Evolutionary conservation across 1,140 invertebrate species (phyloP), one percentile per base, ranked within the genome.

Genomic region (Drosophila lowei): DNA sequence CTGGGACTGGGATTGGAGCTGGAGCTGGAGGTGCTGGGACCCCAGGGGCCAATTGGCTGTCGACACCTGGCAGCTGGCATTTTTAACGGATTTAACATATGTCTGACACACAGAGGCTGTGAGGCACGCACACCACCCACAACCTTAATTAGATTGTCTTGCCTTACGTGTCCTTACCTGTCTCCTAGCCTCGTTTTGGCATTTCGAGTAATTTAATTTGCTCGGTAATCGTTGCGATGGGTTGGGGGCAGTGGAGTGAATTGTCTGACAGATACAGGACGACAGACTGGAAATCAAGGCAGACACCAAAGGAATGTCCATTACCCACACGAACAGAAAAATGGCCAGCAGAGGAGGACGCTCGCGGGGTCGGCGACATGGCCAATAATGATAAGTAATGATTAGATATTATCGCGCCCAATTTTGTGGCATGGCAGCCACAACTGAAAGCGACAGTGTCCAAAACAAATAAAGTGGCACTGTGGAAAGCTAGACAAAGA

Each of bases 361-460:
- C 2, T 48, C 28, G 41, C 30, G 28, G 15, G 9, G 50, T 58
- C 8, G 57, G 41, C 9, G 42, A 38, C 67, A 71, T 49, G 38
- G 79, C 74, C 75, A 76, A 88, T 83, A 88, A 88, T 88, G 83
- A 88, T 88, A 88, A 88, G 83, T 83, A 88, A 88, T 88, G 79
- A 88, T 88, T 89, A 70, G 83, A 88, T 83, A 79, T 88, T 83
- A 88, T 88, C 84, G 63, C 84, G 83, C 61, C 64, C 83, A 86
- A 88, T 88, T 81, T 75, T 62, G 62, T 63, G 44, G 18, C 57
- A 61, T 16, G 49, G 73, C 62, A 23, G 65, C 50, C 54, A 58
- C 38, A 71, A 72, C 59, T 64, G 62, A 74, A 77, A 75, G 65
- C 54, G 68, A 86, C 77, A 71, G 52, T 59, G 44, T 49, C 63